A percentile compares a stretch with the other conserved stretches of the same genome.
These are phyloP conservation scores for Drosophila niveifrons DNA, from an alignment of 2,888 invertebrate species.

Conservation along the genomic window DNA sequence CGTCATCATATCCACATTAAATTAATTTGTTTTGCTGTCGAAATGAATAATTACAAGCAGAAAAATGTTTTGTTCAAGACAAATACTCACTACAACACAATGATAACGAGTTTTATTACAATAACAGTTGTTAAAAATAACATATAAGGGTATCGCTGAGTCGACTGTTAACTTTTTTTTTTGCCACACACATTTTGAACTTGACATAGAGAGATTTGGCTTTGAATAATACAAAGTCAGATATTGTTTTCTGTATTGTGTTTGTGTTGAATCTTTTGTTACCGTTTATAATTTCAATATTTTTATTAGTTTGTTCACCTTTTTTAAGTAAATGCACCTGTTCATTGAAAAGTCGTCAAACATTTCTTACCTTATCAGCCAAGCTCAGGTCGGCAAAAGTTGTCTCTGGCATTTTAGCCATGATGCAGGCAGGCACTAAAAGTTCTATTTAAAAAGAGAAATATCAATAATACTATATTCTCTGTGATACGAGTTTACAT, in stretches of 20 bases:
- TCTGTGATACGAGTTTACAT: slow-evolving; percentile 21
- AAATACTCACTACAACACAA: background rate
- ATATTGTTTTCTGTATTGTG: background rate
- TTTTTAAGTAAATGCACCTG: background rate
- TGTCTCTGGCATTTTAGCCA: slow-evolving; percentile 83
- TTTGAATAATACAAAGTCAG: too few species aligned
- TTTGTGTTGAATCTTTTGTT: background rate
- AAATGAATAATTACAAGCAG: background rate
- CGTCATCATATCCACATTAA: background rate
- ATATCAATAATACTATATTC: background rate
- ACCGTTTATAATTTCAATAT: background rate
- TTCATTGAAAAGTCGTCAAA: background rate
- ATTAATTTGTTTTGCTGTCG: background rate
- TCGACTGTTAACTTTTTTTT: background rate
- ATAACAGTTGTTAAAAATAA: background rate
- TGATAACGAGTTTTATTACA: background rate
- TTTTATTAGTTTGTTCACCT: background rate
- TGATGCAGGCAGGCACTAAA: slow-evolving; percentile 35
- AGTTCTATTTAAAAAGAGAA: slow-evolving; percentile 22
- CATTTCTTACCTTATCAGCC: slow-evolving; percentile 78
- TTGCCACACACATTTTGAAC: background rate
- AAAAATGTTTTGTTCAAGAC: background rate
- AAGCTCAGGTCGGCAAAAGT: slow-evolving; percentile 80
- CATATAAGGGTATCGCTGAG: background rate
- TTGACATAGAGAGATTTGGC: background rate